phyloP scores from a whole-genome alignment of 2,888 invertebrate genomes.

The Hyles lineata region DNA sequence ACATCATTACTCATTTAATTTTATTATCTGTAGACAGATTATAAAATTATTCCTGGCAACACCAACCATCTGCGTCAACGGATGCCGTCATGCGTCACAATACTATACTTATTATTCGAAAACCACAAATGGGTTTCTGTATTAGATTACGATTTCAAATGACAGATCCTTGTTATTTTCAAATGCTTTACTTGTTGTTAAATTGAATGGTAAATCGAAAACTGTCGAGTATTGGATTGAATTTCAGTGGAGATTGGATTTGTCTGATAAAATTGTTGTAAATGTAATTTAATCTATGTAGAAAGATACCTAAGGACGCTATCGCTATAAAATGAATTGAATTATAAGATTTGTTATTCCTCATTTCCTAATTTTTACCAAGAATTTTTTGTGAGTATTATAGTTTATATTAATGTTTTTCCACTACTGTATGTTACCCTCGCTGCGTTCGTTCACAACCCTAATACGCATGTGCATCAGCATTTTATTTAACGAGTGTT shows the following conservation, averaged over 20 bases:
- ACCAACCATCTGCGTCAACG: slow-evolving; percentile 10
- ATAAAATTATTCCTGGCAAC: not conserved
- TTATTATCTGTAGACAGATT: not conserved
- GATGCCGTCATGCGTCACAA: not conserved
- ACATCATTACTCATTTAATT: too few relatives aligned
- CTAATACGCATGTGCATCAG: too few relatives aligned
- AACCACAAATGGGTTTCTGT: slow-evolving; percentile 4
- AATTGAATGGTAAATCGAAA: slow-evolving; percentile 22
- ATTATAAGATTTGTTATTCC: too few relatives aligned
- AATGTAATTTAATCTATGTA: not conserved
- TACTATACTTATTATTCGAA: not conserved
- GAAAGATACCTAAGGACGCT: too few relatives aligned
- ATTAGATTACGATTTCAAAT: not conserved
- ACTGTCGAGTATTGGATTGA: not conserved
- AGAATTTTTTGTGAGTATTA: too few relatives aligned
- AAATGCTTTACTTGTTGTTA: slow-evolving; percentile 11
- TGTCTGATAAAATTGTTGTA: not conserved
- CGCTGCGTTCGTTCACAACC: too few relatives aligned
- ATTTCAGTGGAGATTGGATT: not conserved
- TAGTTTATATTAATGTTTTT: too few relatives aligned
- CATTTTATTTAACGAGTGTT: too few relatives aligned
- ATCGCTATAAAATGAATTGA: too few relatives aligned
- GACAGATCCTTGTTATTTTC: not conserved
- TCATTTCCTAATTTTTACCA: too few relatives aligned
- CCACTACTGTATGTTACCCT: too few relatives aligned